Base-by-base conservation (phyloP, 2,888 invertebrate species). In the Pelosia muscerda region DNA sequence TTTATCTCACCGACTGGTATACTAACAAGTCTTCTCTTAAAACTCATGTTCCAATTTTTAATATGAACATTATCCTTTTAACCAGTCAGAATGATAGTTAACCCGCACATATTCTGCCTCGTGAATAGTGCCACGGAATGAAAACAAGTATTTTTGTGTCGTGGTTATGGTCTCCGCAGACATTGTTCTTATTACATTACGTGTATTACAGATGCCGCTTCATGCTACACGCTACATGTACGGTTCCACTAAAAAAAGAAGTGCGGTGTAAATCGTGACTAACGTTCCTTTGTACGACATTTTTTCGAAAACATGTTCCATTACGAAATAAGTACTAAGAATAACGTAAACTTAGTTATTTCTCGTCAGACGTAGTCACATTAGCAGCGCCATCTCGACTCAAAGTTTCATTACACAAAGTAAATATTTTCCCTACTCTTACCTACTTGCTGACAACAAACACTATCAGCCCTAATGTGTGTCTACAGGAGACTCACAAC, bases 401-500 rank as follows among this genome's bases (percentile, higher is more conserved):
- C 49, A 49, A 49, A 49, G 49, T 49, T 49, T 49, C 49, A n/a
- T 49, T 49, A 8, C 49, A n/a, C 49, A 49, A 49, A 49, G 49
- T 49, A 49, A 49, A 49, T 49, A n/a, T 49, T 49, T 49, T n/a
- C 49, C n/a, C 49, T 49, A 4, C 49, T 49, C 2, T 9, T 49
- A 49, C n/a, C n/a, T 49, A 49, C n/a, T 49, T 49, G 49, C n/a
- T 49, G n/a, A 19, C 19, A 49, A n/a, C 49, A 19, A 49, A 49
- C 49, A 49, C 49, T 49, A 49, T n/a, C n/a, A 19, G 49, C 19
- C 5, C n/a, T 49, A 49, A 49, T 49, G 49, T 19, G 8, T 8
- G 49, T n/a, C 49, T 49, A 19, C 49, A 49, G 9, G 49, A 19
- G 49, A 49, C n/a, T n/a, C 49, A n/a, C 3, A 49, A 49, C n/a